Percentiles rank a stretch among this genome's conserved stretches.
Evolutionary conservation across 2,888 invertebrate species (phyloP).

Genomic region (Pachycephus smyrnensis): DNA sequence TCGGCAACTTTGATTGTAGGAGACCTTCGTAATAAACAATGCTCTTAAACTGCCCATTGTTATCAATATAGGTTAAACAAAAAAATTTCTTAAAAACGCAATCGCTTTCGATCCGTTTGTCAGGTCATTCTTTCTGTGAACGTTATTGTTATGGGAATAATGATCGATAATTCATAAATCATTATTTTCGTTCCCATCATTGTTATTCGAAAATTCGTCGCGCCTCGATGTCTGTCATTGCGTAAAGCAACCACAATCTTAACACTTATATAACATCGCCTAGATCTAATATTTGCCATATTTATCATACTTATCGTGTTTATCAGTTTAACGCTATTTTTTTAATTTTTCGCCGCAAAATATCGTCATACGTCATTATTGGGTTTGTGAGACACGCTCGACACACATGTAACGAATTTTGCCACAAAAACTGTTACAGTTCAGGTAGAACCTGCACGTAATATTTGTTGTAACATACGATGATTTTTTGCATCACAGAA

Average conservation of each 20-base stretch:
- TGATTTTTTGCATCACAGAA: too few species aligned
- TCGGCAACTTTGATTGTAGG: not conserved
- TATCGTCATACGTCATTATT: not conserved
- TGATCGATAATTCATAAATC: not conserved
- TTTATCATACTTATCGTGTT: not conserved
- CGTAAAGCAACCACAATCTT: not conserved
- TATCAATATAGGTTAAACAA: not conserved
- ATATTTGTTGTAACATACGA: too few species aligned
- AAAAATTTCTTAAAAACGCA: not conserved
- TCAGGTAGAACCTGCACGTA: not conserved
- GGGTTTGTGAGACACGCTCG: not conserved
- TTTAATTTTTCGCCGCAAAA: not conserved
- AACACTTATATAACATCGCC: not conserved
- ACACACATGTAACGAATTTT: not conserved
- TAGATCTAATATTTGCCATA: not conserved
- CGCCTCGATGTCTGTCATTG: not conserved
- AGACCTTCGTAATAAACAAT: not conserved
- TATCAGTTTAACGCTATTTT: not conserved
- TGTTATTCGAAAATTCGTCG: not conserved
- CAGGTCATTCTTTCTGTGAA: too few species aligned
- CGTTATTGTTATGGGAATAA: not conserved
- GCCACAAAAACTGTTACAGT: not conserved
- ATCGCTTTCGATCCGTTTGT: not conserved
- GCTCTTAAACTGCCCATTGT: not conserved
- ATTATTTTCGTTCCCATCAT: not conserved